phyloP scores from a whole-genome alignment of 2,113 vertebrate species.

The Nycticryphes semicollaris region DNA sequence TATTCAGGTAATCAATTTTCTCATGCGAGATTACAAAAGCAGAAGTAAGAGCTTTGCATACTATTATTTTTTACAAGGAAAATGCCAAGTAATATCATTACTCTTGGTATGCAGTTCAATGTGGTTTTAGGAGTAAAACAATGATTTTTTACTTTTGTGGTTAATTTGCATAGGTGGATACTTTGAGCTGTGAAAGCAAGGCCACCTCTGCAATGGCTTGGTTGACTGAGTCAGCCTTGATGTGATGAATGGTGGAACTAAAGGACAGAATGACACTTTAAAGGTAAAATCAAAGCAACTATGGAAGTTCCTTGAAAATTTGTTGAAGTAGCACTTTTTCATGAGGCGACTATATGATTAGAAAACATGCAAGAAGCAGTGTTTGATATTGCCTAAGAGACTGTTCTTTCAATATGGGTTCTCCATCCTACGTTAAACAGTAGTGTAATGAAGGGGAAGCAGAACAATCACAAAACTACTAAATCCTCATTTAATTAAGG shows the following conservation, averaged over 20 bases:
- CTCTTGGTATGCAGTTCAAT: background rate
- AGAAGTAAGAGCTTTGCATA: background rate
- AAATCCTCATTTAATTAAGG: background rate
- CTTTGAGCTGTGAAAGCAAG: background rate
- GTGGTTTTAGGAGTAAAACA: background rate
- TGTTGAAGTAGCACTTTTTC: background rate
- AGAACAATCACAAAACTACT: background rate
- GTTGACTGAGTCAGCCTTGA: background rate
- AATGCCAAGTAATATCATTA: background rate
- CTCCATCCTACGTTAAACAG: background rate
- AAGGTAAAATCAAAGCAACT: background rate
- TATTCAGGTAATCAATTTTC: background rate
- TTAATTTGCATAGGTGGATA: background rate
- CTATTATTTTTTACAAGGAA: background rate
- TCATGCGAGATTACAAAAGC: background rate
- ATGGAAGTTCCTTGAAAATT: background rate
- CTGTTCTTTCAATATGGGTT: background rate
- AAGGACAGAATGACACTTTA: background rate
- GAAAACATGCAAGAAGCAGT: background rate
- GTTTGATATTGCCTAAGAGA: background rate
- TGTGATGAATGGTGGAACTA: background rate
- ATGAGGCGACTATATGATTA: background rate
- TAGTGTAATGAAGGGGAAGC: background rate
- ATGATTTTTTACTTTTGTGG: background rate
- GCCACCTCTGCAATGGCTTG: background rate